These are phyloP conservation scores for Origma solitaria DNA, from an alignment of 2,113 vertebrate species.

Conservation along the genomic window DNA sequence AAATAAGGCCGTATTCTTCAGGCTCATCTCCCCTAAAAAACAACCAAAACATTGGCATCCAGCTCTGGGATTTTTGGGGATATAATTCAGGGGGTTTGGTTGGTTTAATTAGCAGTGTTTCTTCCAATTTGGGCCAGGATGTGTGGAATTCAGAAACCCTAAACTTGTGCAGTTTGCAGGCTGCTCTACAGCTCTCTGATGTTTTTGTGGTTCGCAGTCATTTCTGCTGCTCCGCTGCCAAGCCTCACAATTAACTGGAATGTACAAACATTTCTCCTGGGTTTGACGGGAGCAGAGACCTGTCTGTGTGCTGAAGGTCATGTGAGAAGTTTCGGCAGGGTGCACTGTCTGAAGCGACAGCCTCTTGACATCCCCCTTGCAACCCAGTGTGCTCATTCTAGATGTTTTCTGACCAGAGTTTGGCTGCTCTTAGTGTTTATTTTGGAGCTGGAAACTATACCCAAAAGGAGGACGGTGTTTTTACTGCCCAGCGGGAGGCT, in stretches of 20 bases:
- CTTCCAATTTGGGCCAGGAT: background rate
- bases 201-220: conserved; percentile 32
- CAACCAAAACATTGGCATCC: background rate
- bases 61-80: background rate
- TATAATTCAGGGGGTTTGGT: background rate
- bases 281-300: conserved; percentile 45
- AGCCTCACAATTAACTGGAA: conserved; percentile 36
- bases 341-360: conserved; percentile 55
- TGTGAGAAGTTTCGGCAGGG: conserved; percentile 49
- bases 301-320: conserved; percentile 45
- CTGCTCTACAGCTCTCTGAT: background rate
- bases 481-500: conserved; percentile 39
- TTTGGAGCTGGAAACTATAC: conserved; percentile 44
- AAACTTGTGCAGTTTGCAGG: background rate
- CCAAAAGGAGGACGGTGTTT: conserved; percentile 41
- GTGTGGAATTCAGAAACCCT: background rate
- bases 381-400: conserved; percentile 26
- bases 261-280: conserved; percentile 35
- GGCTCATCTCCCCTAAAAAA: background rate
- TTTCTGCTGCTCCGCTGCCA: conserved; percentile 3
- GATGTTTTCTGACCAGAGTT: conserved; percentile 44
- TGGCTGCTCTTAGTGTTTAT: conserved; percentile 40
- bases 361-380: conserved; percentile 43
- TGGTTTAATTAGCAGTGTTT: background rate
- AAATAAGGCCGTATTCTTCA: background rate